Conservation (phyloP, 2,888 invertebrate species). For the Arrhopalites spinosus region DNA sequence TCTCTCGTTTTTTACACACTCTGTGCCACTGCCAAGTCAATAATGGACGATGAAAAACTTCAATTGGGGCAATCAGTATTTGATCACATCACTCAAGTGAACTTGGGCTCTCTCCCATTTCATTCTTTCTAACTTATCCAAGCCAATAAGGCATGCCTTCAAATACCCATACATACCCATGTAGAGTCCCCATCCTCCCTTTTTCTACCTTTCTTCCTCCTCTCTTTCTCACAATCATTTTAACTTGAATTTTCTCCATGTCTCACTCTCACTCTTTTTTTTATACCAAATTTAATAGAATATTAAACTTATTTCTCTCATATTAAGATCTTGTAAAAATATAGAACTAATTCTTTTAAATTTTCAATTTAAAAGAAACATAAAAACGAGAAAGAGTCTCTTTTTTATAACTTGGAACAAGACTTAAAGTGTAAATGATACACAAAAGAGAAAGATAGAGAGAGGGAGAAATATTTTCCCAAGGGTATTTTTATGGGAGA, state of each 20-base stretch:
- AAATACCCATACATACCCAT: neutral
- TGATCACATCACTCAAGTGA: conserved; percentile 26
- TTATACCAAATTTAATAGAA: too few species aligned
- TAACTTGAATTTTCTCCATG: neutral
- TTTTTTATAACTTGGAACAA: too few species aligned
- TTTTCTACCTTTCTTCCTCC: neutral
- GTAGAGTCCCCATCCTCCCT: neutral
- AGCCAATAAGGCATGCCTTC: conserved; percentile 51
- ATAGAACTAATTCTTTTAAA: neutral
- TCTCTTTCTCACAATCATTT: neutral
- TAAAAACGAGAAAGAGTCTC: too few species aligned
- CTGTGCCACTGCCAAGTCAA: conserved; percentile 22
- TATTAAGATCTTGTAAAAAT: too few species aligned
- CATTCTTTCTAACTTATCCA: conserved; percentile 13
- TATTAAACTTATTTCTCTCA: too few species aligned
- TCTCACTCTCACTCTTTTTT: neutral
- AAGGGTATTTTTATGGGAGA: conserved; percentile 9
- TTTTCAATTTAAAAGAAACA: neutral
- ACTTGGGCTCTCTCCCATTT: conserved; percentile 9
- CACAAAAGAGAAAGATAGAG: too few species aligned
- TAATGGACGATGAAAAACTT: conserved; percentile 32
- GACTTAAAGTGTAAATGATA: neutral
- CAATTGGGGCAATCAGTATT: conserved; percentile 48
- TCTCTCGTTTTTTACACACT: neutral
- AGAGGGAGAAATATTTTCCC: neutral